Conservation (phyloP, 2,888 invertebrate genomes). For the Cantharis flavilabris region DNA sequence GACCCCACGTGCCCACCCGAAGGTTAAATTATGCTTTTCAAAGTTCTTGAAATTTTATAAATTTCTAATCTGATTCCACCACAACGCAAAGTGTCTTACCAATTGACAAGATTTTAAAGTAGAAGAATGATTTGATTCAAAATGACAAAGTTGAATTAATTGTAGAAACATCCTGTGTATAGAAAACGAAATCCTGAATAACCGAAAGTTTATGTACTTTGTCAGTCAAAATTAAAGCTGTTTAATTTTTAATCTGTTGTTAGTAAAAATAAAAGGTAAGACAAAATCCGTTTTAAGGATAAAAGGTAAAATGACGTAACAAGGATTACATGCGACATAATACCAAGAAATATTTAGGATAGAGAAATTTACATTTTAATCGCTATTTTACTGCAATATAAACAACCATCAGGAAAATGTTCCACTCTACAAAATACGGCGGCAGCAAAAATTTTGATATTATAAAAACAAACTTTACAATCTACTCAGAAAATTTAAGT, state of each 20-base stretch:
- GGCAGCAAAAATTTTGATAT: background rate
- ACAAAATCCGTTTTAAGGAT: conserved; percentile 15
- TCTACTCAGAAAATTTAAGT: background rate
- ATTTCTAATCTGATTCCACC: too few relatives aligned
- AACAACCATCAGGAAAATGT: background rate
- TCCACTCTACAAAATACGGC: background rate
- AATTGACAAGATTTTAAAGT: too few relatives aligned
- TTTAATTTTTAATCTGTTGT: conserved; percentile 1
- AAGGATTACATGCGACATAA: conserved; percentile 18
- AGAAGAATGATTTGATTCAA: too few relatives aligned
- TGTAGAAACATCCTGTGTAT: too few relatives aligned
- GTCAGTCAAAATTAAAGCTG: conserved; percentile 2
- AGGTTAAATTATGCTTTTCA: too few relatives aligned
- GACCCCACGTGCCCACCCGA: too few relatives aligned
- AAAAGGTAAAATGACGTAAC: conserved; percentile 19
- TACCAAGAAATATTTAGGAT: conserved; percentile 17
- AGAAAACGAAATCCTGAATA: background rate
- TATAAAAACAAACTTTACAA: background rate
- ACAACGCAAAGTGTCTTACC: too few relatives aligned
- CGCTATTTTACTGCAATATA: conserved; percentile 17
- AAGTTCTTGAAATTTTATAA: too few relatives aligned
- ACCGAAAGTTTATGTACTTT: background rate
- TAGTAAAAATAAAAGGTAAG: conserved; percentile 2
- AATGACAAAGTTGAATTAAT: too few relatives aligned
- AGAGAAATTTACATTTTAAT: conserved; percentile 23